Evolutionary conservation across 1,140 invertebrate species (phyloP).

Genomic region (Drosophila persimilis): DNA sequence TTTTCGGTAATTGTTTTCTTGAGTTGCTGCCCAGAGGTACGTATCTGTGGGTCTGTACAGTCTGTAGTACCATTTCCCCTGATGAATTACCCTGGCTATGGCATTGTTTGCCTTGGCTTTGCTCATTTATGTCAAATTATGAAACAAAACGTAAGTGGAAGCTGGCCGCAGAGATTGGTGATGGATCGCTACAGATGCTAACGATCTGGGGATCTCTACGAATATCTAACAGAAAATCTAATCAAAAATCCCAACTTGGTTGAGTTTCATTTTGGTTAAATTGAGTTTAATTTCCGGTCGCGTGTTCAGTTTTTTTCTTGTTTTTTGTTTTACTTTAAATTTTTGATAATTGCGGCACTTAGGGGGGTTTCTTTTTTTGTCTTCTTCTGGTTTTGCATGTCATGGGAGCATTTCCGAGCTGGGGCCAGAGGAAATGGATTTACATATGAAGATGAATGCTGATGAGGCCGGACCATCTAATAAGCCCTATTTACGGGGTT

Average conservation of each 20-base stretch:
- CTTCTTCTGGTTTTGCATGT: slow-evolving; percentile 67
- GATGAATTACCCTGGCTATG: slow-evolving; percentile 12
- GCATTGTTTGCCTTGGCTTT: slow-evolving; percentile 37
- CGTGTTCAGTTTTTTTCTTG: slow-evolving; percentile 52
- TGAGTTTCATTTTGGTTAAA: slow-evolving; percentile 66
- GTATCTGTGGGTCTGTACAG: background rate
- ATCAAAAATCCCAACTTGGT: slow-evolving; percentile 47
- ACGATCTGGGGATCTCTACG: slow-evolving; percentile 34
- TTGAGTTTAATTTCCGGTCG: slow-evolving; percentile 79
- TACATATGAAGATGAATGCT: slow-evolving; percentile 77
- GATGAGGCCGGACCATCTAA: slow-evolving; percentile 23
- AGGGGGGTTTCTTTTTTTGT: slow-evolving; percentile 33
- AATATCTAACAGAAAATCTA: slow-evolving; percentile 40
- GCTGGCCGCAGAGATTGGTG: slow-evolving; percentile 20
- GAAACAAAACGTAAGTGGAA: slow-evolving; percentile 28
- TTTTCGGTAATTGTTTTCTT: too few species aligned
- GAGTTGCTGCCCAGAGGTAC: too few species aligned
- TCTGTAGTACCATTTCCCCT: slow-evolving; percentile 23
- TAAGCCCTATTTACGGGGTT: slow-evolving; percentile 42
- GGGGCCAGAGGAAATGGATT: slow-evolving; percentile 69
- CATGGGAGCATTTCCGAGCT: slow-evolving; percentile 61
- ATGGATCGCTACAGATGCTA: slow-evolving; percentile 35
- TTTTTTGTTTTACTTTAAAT: slow-evolving; percentile 65
- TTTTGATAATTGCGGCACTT: slow-evolving; percentile 69
- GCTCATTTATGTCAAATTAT: slow-evolving; percentile 74